Evolutionary conservation across 1,140 invertebrate genomes (phyloP).

Genomic region (Drosophila sulfurigaster): DNA sequence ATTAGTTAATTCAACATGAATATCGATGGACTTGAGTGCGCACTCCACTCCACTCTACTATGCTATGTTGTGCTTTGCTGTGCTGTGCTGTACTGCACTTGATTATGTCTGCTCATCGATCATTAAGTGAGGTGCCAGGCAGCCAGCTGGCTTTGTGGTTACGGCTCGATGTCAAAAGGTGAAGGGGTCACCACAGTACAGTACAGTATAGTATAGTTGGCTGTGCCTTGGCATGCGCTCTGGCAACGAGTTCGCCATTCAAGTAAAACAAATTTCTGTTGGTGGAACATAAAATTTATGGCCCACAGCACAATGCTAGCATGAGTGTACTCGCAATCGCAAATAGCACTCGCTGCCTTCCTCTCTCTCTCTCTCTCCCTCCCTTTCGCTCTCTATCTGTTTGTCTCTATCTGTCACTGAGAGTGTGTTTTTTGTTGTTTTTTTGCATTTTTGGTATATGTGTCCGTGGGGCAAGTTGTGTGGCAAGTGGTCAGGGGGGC

Average conservation of each 20-base stretch:
- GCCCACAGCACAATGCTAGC: slow-evolving; percentile 34
- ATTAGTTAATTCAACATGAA: slow-evolving; percentile 33
- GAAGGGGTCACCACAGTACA: slow-evolving; percentile 41
- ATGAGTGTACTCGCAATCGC: not conserved
- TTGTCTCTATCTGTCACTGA: slow-evolving; percentile 24
- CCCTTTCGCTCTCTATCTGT: slow-evolving; percentile 4
- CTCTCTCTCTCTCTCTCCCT: not conserved
- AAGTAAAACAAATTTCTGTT: slow-evolving; percentile 81
- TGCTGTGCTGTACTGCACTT: slow-evolving; percentile 11
- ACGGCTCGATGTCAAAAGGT: slow-evolving; percentile 65
- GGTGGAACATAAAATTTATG: slow-evolving; percentile 75
- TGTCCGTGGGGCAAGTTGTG: slow-evolving; percentile 9
- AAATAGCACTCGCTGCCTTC: not conserved
- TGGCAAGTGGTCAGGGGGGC: slow-evolving; percentile 21
- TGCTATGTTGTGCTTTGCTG: no score
- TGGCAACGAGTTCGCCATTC: slow-evolving; percentile 58
- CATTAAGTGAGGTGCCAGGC: slow-evolving; percentile 11
- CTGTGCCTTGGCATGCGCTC: slow-evolving; percentile 4
- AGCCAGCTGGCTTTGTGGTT: slow-evolving; percentile 24
- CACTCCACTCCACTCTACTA: not conserved
- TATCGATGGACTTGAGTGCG: slow-evolving; percentile 14
- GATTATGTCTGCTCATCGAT: slow-evolving; percentile 29
- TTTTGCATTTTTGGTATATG: not conserved
- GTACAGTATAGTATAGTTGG: no score
- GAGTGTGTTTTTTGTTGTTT: no score